Evolutionary conservation across 2,888 invertebrate genomes (phyloP).

Genomic region (Leucoma salicis): DNA sequence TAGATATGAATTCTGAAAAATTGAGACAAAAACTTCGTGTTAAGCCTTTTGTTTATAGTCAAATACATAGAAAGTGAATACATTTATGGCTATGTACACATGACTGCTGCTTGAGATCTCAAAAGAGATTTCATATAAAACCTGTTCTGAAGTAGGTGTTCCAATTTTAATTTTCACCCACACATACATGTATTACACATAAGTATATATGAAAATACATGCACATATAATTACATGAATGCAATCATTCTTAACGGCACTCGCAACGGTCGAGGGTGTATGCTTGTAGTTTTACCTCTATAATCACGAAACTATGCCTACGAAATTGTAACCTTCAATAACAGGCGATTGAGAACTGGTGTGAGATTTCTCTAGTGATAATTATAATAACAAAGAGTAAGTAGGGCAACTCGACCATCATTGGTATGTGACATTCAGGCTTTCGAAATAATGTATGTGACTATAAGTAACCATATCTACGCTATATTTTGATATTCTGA

Average conservation of each 20-base stretch:
- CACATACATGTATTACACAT: background rate
- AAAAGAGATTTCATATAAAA: background rate
- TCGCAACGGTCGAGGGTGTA: conserved; percentile 19
- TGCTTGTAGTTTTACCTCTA: conserved; percentile 19
- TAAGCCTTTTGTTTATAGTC: too few relatives aligned
- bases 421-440: background rate
- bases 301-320: conserved; percentile 19
- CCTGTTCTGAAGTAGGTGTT: background rate
- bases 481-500: too few relatives aligned
- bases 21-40: too few relatives aligned
- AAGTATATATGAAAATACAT: conserved; percentile 6
- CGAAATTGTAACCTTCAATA: conserved; percentile 21
- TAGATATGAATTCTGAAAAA: too few relatives aligned
- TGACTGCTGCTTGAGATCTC: background rate
- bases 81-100: background rate
- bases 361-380: conserved; percentile 16
- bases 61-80: background rate
- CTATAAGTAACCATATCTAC: too few relatives aligned
- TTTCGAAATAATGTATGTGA: background rate
- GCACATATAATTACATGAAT: conserved; percentile 25
- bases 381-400: conserved; percentile 1
- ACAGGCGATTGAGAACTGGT: conserved; percentile 7
- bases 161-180: conserved; percentile 2
- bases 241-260: conserved; percentile 36
- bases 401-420: background rate